Base-by-base conservation (phyloP, 2,888 invertebrate species). In the Tineola bisselliella region DNA sequence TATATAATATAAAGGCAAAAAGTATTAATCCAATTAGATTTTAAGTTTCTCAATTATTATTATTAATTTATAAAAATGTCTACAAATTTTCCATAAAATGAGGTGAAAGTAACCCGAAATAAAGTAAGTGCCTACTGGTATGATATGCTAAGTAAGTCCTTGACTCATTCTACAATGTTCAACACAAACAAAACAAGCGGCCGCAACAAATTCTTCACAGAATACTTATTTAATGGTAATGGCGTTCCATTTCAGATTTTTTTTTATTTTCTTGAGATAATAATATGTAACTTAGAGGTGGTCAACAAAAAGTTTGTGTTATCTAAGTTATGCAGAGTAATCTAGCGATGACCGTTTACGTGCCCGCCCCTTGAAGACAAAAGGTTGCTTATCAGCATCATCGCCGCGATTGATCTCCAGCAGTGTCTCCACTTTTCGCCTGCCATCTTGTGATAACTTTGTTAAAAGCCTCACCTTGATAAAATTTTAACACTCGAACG, bases 401-500 rank as follows among this genome's bases (percentile, higher is more conserved):
- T 44, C 61, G 31, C 19, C 31, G 58, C 58, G 13, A 2, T 15
- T 33, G 13, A 58, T 33, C 33, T 58, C 66, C 66, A 67, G 70
- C 62, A 69, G 68, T 13, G 33, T 17, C 3, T 48, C 48, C 76
- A 74, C 74, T 71, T 70, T 69, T 65, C 71, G 71, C 60, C 25
- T n/a, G 44, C 57, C 44, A 43, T 58, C 54, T 58, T 31, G 64
- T 69, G 79, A 81, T 81, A 80, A 77, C 71, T 79, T 76, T 74
- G 77, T 79, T 63, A 57, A 62, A 59, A 61, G 61, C 56, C 59
- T 60, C 73, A 71, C 64, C 62, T 62, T 62, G 60, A 48, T 48
- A 65, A 65, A 76, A 77, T 79, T 74, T 82, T 81, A 80, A 82
- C 84, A 79, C 79, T 74, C 68, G 68, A 66, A 77, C 78, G 78